Conservation (phyloP, 2,113 vertebrate genomes). For the Pituophis catenifer region DNA sequence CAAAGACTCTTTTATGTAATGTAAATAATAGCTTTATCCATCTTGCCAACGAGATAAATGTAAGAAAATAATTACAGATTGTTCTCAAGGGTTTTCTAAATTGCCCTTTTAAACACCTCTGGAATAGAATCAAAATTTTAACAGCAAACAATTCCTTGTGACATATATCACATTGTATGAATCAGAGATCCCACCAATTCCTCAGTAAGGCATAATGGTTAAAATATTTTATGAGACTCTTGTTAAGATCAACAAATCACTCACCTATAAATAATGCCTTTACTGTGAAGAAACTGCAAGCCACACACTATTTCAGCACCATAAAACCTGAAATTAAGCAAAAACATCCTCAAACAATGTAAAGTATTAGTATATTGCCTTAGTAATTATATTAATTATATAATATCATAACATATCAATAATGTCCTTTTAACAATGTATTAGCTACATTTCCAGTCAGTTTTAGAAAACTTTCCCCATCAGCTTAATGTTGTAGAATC, state of each 20-base stretch:
- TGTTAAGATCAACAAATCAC: background rate
- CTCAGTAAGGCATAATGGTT: background rate
- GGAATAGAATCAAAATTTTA: slow-evolving; percentile 34
- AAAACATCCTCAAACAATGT: slow-evolving; percentile 8
- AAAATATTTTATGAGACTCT: slow-evolving; percentile 5
- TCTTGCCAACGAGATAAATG: slow-evolving; percentile 43
- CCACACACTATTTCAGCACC: slow-evolving; percentile 93
- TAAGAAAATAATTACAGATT: slow-evolving; percentile 8
- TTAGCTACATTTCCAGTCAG: background rate
- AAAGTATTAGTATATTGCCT: background rate
- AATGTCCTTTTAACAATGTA: background rate
- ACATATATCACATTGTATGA: background rate
- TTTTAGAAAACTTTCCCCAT: background rate
- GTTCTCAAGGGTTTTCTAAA: slow-evolving; percentile 5
- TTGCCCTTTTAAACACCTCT: slow-evolving; percentile 26
- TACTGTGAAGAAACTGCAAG: slow-evolving; percentile 92
- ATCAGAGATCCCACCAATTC: slow-evolving; percentile 7
- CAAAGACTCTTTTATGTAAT: slow-evolving; percentile 42
- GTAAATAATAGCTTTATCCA: slow-evolving; percentile 28
- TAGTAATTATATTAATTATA: background rate
- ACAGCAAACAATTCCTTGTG: slow-evolving; percentile 21
- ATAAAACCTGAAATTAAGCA: slow-evolving; percentile 83
- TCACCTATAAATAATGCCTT: slow-evolving; percentile 97
- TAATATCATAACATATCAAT: background rate
- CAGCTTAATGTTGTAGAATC: background rate